These are phyloP conservation scores for Fringilla coelebs DNA, from an alignment of 2,797 vertebrate species.

Conservation along the genomic window DNA sequence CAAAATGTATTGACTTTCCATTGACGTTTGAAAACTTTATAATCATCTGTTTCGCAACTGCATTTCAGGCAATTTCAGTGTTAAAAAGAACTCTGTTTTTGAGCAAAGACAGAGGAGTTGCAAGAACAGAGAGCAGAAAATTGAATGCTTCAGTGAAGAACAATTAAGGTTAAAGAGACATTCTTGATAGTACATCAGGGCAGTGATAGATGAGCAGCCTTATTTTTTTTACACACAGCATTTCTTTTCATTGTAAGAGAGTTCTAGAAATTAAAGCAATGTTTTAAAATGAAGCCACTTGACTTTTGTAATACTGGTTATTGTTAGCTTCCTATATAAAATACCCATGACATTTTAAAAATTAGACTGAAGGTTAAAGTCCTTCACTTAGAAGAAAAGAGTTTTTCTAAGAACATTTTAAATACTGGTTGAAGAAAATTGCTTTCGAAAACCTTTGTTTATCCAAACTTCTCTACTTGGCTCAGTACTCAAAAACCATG, in stretches of 20 bases:
- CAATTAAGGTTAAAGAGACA: slow-evolving; percentile 44
- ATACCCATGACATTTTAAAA: background rate
- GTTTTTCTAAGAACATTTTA: background rate
- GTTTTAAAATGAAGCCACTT: slow-evolving; percentile 25
- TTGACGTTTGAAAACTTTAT: background rate
- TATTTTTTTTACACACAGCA: background rate
- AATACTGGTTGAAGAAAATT: background rate
- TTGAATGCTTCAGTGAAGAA: slow-evolving; percentile 40
- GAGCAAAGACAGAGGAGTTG: background rate
- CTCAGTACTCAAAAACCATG: background rate
- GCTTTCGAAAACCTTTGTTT: background rate
- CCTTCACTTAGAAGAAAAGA: background rate
- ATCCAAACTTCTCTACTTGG: background rate
- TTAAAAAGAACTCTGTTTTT: background rate
- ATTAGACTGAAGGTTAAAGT: background rate
- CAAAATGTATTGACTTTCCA: slow-evolving; percentile 4
- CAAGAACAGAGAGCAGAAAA: slow-evolving; percentile 18
- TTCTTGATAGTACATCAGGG: background rate
- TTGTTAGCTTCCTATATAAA: background rate
- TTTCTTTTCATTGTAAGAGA: slow-evolving; percentile 10
- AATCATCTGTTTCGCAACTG: background rate
- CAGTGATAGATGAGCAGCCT: slow-evolving; percentile 16
- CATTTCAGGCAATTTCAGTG: background rate
- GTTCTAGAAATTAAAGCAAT: slow-evolving; percentile 7
- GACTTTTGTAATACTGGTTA: background rate